A percentile compares a stretch with the other conserved stretches of the same genome.
Evolutionary conservation across 2,797 vertebrate genomes (phyloP).

Genomic region (Vultur gryphus): DNA sequence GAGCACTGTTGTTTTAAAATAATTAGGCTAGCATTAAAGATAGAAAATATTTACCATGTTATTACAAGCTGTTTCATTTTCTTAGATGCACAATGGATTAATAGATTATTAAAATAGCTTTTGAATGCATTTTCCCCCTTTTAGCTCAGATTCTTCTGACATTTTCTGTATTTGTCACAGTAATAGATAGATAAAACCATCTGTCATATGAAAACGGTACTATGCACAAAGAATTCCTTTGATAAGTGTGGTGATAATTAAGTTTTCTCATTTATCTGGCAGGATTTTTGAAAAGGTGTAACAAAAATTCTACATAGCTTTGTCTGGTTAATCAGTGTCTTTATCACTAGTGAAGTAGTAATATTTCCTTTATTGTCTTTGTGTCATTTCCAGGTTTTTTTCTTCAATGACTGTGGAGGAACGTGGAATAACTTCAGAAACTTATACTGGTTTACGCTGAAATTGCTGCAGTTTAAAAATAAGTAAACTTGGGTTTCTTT

Average conservation of each 20-base stretch:
- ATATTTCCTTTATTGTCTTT: not conserved
- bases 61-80: not conserved
- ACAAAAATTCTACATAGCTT: not conserved
- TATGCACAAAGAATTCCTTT: not conserved
- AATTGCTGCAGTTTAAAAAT: not conserved
- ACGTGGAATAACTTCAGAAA: not conserved
- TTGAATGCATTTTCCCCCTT: not conserved
- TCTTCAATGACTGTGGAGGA: not conserved
- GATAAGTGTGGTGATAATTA: not conserved
- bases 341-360: not conserved
- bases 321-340: not conserved
- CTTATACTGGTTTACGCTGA: not conserved
- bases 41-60: not conserved
- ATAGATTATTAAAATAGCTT: not conserved
- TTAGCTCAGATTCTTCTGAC: not conserved
- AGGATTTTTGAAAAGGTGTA: not conserved
- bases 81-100: not conserved
- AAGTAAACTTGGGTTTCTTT: not conserved
- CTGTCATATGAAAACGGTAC: not conserved
- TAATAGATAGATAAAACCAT: not conserved
- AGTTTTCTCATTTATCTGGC: not conserved
- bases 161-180: not conserved
- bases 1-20: not conserved
- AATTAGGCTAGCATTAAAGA: not conserved
- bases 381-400: not conserved